phyloP scores from a whole-genome alignment of 2,113 vertebrate genomes.

The Oriolus oriolus region DNA sequence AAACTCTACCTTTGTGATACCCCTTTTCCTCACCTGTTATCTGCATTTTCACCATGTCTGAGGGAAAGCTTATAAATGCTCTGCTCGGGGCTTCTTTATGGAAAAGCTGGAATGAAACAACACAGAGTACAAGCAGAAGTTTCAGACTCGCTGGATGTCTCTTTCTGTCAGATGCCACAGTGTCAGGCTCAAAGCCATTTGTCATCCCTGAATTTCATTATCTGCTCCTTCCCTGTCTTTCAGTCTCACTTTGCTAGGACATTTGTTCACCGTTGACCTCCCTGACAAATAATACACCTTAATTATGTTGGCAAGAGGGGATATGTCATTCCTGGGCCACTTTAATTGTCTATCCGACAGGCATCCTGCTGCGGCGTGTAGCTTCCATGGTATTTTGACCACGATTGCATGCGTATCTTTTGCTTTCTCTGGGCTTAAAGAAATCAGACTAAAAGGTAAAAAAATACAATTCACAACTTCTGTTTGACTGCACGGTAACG shows the following conservation, averaged over 20 bases:
- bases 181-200: conserved; percentile 92
- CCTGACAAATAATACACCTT: conserved; percentile 97
- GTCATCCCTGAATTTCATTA: conserved; percentile 99
- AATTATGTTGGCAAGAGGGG: conserved; percentile 97
- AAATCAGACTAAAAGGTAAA: neutral
- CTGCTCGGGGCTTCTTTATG: conserved; percentile 13
- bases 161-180: conserved; percentile 94
- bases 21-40: neutral
- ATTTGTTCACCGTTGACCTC: conserved; percentile 98
- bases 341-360: conserved; percentile 85
- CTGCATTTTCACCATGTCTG: conserved; percentile 6
- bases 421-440: conserved; percentile 25
- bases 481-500: neutral
- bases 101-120: conserved; percentile 15
- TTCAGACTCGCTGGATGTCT: conserved; percentile 82
- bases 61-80: conserved; percentile 23
- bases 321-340: conserved; percentile 88
- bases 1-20: neutral
- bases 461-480: conserved; percentile 15
- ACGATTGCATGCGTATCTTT: conserved; percentile 22
- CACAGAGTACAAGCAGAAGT: conserved; percentile 67
- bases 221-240: conserved; percentile 86
- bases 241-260: conserved; percentile 87
- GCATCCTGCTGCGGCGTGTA: conserved; percentile 67
- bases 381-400: conserved; percentile 70